Conservation (phyloP, 2,113 vertebrate species). For the Phrynosoma blainvillii region DNA sequence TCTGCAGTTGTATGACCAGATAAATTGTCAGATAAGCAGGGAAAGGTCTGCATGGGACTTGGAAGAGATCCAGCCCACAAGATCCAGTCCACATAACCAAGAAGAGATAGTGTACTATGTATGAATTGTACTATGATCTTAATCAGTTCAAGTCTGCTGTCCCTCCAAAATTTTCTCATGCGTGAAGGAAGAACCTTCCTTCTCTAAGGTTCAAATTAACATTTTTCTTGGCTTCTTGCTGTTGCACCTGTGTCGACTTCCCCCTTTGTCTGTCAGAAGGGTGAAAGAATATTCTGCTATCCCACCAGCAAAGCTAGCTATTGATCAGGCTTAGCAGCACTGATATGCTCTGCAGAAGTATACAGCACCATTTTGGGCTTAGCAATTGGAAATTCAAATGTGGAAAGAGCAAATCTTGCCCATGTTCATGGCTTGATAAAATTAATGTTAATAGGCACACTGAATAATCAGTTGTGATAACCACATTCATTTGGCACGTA, state of each 20-base stretch:
- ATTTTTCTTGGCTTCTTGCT: neutral
- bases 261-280: neutral
- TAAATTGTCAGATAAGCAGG: too few relatives aligned
- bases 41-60: too few relatives aligned
- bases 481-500: slow-evolving; percentile 64
- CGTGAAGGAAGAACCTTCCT: neutral
- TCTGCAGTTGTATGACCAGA: too few relatives aligned
- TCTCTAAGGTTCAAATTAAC: too few relatives aligned
- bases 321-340: too few relatives aligned
- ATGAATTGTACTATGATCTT: too few relatives aligned
- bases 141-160: neutral
- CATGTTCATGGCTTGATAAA: slow-evolving; percentile 37
- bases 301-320: neutral
- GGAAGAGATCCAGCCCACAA: too few relatives aligned
- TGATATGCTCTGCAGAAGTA: neutral
- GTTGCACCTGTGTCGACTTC: neutral
- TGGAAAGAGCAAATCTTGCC: slow-evolving; percentile 8
- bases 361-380: neutral
- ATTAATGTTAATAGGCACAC: slow-evolving; percentile 49
- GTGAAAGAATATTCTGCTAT: neutral
- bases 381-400: neutral
- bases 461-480: slow-evolving; percentile 70
- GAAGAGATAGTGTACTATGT: too few relatives aligned
- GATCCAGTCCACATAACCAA: too few relatives aligned
- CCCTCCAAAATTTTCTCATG: neutral